Evolutionary conservation across 2,113 vertebrate species (phyloP).

Genomic region (Oriolus oriolus): DNA sequence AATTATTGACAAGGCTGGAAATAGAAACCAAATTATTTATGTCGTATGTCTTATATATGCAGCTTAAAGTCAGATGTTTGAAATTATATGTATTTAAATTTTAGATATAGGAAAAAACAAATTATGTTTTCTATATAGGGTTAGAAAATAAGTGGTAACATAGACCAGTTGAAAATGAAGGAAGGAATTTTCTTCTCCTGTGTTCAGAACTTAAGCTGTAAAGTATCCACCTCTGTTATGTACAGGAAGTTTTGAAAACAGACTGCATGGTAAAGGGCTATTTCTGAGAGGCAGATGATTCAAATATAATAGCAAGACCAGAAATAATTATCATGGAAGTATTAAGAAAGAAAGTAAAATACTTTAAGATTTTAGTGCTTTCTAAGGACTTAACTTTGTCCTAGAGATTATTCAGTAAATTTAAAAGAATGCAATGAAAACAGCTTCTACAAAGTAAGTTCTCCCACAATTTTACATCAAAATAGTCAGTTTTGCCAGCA

Average conservation of each 20-base stretch:
- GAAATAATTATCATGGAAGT: background rate
- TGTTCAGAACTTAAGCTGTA: background rate
- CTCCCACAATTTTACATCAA: background rate
- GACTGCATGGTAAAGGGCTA: background rate
- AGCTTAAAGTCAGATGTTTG: background rate
- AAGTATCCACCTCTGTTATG: background rate
- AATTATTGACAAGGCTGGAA: background rate
- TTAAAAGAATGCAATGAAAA: background rate
- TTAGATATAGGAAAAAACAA: background rate
- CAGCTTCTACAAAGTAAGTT: background rate
- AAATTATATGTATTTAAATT: background rate
- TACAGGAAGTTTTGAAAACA: background rate
- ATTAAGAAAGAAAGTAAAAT: background rate
- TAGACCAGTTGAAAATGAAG: background rate
- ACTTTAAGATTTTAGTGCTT: background rate
- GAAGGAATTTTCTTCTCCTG: background rate
- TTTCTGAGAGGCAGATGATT: background rate
- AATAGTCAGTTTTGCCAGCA: background rate
- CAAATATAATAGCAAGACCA: background rate
- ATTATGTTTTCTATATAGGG: background rate
- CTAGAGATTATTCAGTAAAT: background rate
- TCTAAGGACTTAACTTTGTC: background rate
- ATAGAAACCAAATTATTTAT: background rate
- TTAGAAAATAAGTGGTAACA: background rate
- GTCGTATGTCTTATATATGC: background rate